Percentiles rank a stretch among this genome's conserved stretches.
Conservation (phyloP, 2,888 invertebrate species). For the Eupelmus urozonus region DNA sequence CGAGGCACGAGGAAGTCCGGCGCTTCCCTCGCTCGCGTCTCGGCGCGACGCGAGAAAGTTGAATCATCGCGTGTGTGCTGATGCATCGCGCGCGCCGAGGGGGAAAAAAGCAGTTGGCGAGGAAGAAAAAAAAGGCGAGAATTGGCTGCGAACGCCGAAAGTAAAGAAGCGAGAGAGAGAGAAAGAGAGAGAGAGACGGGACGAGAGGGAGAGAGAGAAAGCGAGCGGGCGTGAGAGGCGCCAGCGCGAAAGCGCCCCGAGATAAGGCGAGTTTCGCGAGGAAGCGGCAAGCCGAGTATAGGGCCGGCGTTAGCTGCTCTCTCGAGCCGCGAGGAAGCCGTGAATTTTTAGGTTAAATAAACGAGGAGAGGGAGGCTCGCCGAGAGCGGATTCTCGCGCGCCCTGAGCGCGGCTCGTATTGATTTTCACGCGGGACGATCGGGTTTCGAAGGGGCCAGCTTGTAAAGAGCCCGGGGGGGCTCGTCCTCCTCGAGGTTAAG, state of each 20-base stretch:
- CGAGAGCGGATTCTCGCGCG: conserved; percentile 23
- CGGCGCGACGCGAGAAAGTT: too few relatives aligned
- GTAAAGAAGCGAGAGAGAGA: too few relatives aligned
- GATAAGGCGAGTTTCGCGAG: neutral
- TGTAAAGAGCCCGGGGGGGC: conserved; percentile 21
- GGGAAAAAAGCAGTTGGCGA: conserved; percentile 21
- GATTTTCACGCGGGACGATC: conserved; percentile 74
- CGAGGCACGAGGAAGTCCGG: conserved; percentile 40
- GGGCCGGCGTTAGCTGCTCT: conserved; percentile 12
- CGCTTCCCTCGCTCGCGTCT: too few relatives aligned
- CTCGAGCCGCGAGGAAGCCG: too few relatives aligned
- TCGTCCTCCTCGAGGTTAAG: too few relatives aligned
- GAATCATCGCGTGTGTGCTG: conserved; percentile 15
- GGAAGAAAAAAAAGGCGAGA: conserved; percentile 23
- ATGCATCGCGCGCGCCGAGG: too few relatives aligned
- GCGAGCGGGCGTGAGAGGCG: neutral
- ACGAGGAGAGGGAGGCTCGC: neutral
- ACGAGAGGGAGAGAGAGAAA: too few relatives aligned
- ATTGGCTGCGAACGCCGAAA: neutral
- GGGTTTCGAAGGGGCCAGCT: conserved; percentile 35
- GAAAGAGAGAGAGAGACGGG: neutral
- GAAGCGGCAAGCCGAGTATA: too few relatives aligned
- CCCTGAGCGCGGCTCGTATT: conserved; percentile 66
- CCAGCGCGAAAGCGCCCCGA: neutral
- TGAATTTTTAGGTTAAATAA: conserved; percentile 50